These are phyloP conservation scores for Hylomyscus alleni DNA, from an alignment of 2,797 vertebrate species.

Conservation along the genomic window DNA sequence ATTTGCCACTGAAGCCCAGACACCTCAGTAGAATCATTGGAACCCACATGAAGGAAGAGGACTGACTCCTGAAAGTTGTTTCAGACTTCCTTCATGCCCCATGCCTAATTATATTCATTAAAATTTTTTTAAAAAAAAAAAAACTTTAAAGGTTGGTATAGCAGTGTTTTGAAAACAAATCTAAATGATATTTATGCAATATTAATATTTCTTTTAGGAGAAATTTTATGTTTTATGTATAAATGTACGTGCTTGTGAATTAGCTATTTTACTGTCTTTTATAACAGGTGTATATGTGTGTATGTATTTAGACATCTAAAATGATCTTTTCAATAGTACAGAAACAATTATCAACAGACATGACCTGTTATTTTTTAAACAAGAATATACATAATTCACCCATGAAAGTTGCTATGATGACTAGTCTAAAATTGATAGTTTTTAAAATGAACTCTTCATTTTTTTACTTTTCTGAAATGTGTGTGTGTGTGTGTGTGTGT, in stretches of 20 bases:
- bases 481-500: too few species aligned
- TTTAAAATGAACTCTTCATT: neutral
- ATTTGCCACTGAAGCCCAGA: neutral
- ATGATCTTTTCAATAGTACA: neutral
- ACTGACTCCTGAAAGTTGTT: neutral
- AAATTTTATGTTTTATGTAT: constrained; percentile 27
- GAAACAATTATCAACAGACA: neutral
- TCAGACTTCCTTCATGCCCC: neutral
- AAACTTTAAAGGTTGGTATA: neutral
- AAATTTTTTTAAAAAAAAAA: too few species aligned
- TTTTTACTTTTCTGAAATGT: constrained; percentile 24
- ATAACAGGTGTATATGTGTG: neutral
- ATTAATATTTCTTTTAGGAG: constrained; percentile 52
- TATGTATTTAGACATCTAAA: constrained; percentile 2
- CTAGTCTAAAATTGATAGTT: constrained; percentile 65
- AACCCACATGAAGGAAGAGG: neutral
- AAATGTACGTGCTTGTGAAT: constrained; percentile 15
- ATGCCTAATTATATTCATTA: neutral
- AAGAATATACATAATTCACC: constrained; percentile 67
- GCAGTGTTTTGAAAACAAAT: constrained; percentile 33
- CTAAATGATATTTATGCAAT: constrained; percentile 10
- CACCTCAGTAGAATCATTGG: neutral
- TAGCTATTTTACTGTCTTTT: constrained; percentile 38
- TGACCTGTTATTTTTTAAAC: constrained; percentile 35
- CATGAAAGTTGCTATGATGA: constrained; percentile 77